A percentile compares a stretch with the other conserved stretches of the same genome.
These are phyloP conservation scores for Drosophila kikkawai DNA, from an alignment of 1,140 invertebrate genomes.

Conservation along the genomic window DNA sequence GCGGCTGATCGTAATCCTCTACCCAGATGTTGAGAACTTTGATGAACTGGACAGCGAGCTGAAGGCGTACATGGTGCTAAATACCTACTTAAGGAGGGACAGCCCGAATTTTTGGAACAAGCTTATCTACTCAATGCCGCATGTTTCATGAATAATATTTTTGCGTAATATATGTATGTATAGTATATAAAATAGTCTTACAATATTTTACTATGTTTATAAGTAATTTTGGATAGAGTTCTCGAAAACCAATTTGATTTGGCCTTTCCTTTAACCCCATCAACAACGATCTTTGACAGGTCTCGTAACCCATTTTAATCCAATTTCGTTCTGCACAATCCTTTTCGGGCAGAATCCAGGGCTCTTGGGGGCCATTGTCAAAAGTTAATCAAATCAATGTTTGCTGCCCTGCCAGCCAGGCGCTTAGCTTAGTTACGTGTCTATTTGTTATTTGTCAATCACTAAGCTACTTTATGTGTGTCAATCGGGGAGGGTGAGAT, in stretches of 20 bases:
- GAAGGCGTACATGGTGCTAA: too few relatives aligned
- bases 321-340: constrained; percentile 32
- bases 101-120: too few relatives aligned
- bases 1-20: too few relatives aligned
- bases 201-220: too few relatives aligned
- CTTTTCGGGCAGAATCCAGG: constrained; percentile 13
- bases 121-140: too few relatives aligned
- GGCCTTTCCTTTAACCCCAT: background rate
- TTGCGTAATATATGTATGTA: too few relatives aligned
- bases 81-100: too few relatives aligned
- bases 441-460: constrained; percentile 81
- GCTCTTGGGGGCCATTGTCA: constrained; percentile 51
- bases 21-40: too few relatives aligned
- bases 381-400: constrained; percentile 81
- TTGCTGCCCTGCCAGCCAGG: constrained; percentile 52
- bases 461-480: constrained; percentile 77
- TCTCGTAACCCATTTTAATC: constrained; percentile 29
- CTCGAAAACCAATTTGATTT: background rate
- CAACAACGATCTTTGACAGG: background rate
- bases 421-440: constrained; percentile 68
- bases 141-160: too few relatives aligned
- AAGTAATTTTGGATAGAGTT: background rate
- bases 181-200: too few relatives aligned
- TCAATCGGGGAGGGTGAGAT: constrained; percentile 28
- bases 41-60: too few relatives aligned